Evolutionary conservation across 2,797 vertebrate genomes (phyloP), one percentile per base, ranked within the genome.

Genomic region (Smutsia gigantea): DNA sequence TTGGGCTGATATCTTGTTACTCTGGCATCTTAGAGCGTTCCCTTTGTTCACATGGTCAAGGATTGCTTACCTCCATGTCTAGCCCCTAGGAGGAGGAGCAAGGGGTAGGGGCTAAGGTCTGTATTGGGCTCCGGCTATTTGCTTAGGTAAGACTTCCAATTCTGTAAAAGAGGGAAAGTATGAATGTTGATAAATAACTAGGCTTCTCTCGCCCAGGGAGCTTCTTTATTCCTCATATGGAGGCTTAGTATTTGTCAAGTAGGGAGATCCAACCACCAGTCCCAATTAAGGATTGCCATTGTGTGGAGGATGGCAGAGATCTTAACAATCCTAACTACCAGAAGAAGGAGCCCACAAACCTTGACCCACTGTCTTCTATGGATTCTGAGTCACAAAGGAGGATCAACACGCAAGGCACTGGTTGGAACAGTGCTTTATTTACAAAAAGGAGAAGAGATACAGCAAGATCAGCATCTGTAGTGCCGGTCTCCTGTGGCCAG

Each of bases 161-260:
- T 92, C 8, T 68, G 13, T 87, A 21, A 75, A 42, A 89, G 34
- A 81, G 79, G 51, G 25, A 27, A n/a, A 77, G 1, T 78, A 53
- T 85, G 78, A 86, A 46, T 90, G 27, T 49, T 96, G 74, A 75
- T 86, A 27, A 53, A 27, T 53, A 92, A 59, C 37, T 53, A 66
- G 31, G 23, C 53, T 78, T 79, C 53, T 63, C 5, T 71, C 71
- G 34, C 11, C 21, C 6, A 15, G 31, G 39, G 51, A 78, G 71
- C 55, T 92, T 90, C 82, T 57, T 46, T 83, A 57, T 71, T 83
- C 46, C 61, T 77, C 49, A 72, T 39, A 64, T 49, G 81, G 25
- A 63, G 84, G 29, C n/a, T 94, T 94, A 89, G 15, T 89, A 66
- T 72, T 89, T 83, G 31, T 83, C n/a, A 23, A 34, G 17, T 51